phyloP scores from a whole-genome alignment of 2,113 vertebrate genomes.

The Microcebus ravelobensis region DNA sequence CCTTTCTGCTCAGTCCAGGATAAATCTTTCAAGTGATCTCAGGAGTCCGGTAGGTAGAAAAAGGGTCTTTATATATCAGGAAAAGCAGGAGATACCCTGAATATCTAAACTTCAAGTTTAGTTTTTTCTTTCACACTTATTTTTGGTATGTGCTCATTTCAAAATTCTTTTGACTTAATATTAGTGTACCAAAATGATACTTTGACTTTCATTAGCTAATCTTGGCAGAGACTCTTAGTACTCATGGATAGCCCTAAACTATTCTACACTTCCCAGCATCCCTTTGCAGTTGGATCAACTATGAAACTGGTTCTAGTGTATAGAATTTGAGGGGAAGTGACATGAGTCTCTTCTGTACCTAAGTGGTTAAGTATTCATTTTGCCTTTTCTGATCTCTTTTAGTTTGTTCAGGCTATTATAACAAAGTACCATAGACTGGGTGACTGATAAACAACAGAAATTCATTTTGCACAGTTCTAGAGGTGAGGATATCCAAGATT shows the following conservation, averaged over 20 bases:
- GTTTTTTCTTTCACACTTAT: background rate
- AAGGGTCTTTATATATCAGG: background rate
- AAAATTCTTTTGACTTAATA: conserved; percentile 25
- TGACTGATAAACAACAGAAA: background rate
- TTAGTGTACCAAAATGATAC: background rate
- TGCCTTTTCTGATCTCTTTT: background rate
- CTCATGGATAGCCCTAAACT: background rate
- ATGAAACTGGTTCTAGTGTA: background rate
- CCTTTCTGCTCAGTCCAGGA: background rate
- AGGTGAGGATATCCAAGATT: background rate
- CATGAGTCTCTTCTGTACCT: background rate
- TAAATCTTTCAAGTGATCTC: background rate
- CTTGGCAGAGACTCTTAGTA: background rate
- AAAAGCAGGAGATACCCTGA: background rate
- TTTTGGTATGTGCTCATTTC: background rate
- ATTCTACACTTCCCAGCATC: background rate
- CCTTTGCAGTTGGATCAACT: background rate
- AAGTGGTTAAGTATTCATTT: background rate
- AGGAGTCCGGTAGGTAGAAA: background rate
- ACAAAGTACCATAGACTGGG: background rate
- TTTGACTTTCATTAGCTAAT: background rate
- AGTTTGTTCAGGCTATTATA: background rate
- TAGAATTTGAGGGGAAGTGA: background rate
- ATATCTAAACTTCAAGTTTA: background rate
- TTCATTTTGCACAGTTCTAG: background rate